Percentiles rank a stretch among this genome's conserved stretches.
phyloP scores from a whole-genome alignment of 2,113 vertebrate genomes.

The Chloebia gouldiae region DNA sequence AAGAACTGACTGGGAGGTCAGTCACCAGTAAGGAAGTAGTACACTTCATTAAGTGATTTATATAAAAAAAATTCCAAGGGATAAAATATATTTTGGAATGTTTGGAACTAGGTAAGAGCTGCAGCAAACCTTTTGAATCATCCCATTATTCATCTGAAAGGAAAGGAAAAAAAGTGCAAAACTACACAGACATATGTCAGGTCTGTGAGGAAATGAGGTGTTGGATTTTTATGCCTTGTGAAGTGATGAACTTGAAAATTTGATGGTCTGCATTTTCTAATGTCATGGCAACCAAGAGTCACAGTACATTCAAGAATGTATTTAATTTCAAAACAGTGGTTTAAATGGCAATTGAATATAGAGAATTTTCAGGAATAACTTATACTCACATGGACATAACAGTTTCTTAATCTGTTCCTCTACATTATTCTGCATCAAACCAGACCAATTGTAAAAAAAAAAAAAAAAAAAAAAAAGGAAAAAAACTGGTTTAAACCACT shows the following conservation, averaged over 20 bases:
- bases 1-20: fast-evolving
- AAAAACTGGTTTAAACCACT: not conserved
- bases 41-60: not conserved
- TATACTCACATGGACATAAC: not conserved
- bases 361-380: not conserved
- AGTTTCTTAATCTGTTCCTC: not conserved
- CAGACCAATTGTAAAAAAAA: not conserved
- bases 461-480: not conserved
- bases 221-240: not conserved
- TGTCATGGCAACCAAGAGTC: not conserved
- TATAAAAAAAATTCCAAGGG: not conserved
- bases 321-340: not conserved
- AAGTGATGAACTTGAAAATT: not conserved
- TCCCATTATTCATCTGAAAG: not conserved
- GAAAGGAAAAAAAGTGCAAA: not conserved
- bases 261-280: not conserved
- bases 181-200: not conserved
- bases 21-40: not conserved
- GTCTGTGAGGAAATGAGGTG: not conserved
- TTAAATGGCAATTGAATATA: not conserved
- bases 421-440: not conserved
- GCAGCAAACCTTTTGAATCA: not conserved
- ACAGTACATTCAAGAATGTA: not conserved
- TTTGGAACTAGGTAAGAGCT: not conserved
- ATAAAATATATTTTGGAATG: not conserved